These are phyloP conservation scores for Cheirogaleus major DNA, from an alignment of 2,797 vertebrate species.

Conservation along the genomic window DNA sequence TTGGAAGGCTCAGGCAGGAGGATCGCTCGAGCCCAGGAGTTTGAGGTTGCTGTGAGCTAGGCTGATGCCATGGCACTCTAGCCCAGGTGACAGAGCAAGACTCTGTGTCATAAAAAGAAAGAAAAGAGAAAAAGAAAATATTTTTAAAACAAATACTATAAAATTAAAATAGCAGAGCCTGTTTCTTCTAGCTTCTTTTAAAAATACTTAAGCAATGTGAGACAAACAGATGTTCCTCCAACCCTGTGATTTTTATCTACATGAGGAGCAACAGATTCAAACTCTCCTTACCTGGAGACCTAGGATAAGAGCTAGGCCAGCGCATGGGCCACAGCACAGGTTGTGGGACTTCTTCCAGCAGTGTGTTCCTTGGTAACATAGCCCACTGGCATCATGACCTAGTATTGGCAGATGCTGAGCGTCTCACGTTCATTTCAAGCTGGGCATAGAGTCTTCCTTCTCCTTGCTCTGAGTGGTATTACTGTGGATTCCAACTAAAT, in stretches of 20 bases:
- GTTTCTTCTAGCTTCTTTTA: not conserved
- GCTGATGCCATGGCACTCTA: too few relatives aligned
- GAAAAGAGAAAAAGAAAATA: not conserved
- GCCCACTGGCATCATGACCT: not conserved
- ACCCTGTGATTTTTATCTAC: not conserved
- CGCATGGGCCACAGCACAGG: rapidly evolving
- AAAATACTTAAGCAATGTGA: not conserved
- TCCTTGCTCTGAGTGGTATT: not conserved
- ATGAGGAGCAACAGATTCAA: not conserved
- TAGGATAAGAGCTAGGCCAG: not conserved
- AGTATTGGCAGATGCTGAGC: not conserved
- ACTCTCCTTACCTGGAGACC: not conserved
- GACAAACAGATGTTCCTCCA: not conserved
- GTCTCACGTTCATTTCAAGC: not conserved
- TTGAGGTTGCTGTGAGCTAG: too few relatives aligned
- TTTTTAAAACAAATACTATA: not conserved
- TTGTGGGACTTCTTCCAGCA: not conserved
- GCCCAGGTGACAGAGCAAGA: too few relatives aligned
- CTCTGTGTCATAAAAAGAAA: too few relatives aligned
- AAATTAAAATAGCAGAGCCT: not conserved
- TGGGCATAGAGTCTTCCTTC: not conserved
- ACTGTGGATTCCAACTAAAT: not conserved
- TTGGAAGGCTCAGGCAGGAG: too few relatives aligned
- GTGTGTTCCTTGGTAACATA: rapidly evolving
- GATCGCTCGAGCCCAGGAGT: too few relatives aligned